phyloP scores from a whole-genome alignment of 2,113 vertebrate genomes.

The Todiramphus saurophagus region DNA sequence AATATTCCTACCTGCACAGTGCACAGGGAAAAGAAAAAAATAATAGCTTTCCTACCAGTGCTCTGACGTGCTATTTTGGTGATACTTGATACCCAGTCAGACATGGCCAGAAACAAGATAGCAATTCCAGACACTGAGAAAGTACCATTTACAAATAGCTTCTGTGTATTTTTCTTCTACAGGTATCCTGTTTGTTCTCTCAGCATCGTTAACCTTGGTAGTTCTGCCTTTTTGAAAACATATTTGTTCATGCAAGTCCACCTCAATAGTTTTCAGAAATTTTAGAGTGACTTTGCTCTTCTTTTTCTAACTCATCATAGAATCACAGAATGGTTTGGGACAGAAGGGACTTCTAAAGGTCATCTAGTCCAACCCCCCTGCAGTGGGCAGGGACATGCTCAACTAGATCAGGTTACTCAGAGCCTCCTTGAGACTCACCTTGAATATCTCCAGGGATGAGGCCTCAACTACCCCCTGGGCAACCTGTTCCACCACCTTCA shows the following conservation, averaged over 20 bases:
- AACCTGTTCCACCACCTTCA: too few species aligned
- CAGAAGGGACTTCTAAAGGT: too few species aligned
- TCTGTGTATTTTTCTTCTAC: neutral
- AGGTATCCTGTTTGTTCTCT: neutral
- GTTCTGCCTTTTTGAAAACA: neutral
- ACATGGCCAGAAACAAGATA: neutral
- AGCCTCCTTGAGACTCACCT: too few species aligned
- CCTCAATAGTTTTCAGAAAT: neutral
- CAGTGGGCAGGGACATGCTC: too few species aligned
- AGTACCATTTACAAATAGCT: neutral
- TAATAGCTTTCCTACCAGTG: neutral
- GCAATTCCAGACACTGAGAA: neutral
- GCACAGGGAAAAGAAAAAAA: neutral
- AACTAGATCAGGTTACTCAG: too few species aligned
- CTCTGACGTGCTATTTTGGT: neutral
- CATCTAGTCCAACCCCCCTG: too few species aligned
- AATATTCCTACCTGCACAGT: neutral
- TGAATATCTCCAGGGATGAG: too few species aligned
- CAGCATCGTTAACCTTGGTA: neutral
- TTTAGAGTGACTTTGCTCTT: neutral
- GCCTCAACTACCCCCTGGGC: too few species aligned
- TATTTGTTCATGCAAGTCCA: neutral
- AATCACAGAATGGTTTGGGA: too few species aligned
- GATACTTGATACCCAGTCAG: neutral
- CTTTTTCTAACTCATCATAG: neutral